Base-by-base conservation (phyloP, 2,113 vertebrate genomes). In the Acanthochromis polyacanthus region DNA sequence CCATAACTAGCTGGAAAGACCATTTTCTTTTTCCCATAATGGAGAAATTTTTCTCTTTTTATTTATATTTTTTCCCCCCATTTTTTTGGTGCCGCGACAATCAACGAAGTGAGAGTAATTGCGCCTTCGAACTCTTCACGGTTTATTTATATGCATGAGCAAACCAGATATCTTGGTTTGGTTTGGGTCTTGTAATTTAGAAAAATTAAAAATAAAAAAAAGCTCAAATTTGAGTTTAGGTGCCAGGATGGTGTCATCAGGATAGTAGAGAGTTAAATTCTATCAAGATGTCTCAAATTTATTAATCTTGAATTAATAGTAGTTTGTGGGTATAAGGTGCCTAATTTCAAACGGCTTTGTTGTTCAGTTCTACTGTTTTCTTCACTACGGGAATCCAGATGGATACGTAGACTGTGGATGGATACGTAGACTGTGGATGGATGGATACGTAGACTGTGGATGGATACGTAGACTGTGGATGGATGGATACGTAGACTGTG, bases 21-120 rank as follows among this genome's bases (percentile, higher is more conserved):
- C 50, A 57, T 84, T 88, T 76, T 80, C 71, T 52, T 78, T 73
- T 67, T 25, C 23, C 69, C 77, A 84, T 72, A 91, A 88, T 88
- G 53, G 71, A 81, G 52, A 45, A 56, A 69, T 81, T 32, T 10
- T 32, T 81, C 45, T 45, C 1, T 16, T 3, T 51, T 56, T 46
- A 69, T 69, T 69, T 69, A 69, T 69, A n/a, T 43, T 15, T 16
- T 53, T 30, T 52, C 45, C 19, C 15, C 48, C n/a, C 46, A 38
- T n/a, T 75, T 74, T 69, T 80, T 69, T 80, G 38, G n/a, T 46
- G 9, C 70, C 28, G 67, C 52, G 55, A 68, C 36, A 12, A 36
- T 36, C 48, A 7, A 64, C 12, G 60, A 64, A 43, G n/a, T 36
- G 15, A 22, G 45, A 53, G 58, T 60, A 36, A 63, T 28, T 61